Percentiles rank a stretch among this genome's conserved stretches.
Conservation (phyloP, 2,113 vertebrate genomes). For the Mellivora capensis region DNA sequence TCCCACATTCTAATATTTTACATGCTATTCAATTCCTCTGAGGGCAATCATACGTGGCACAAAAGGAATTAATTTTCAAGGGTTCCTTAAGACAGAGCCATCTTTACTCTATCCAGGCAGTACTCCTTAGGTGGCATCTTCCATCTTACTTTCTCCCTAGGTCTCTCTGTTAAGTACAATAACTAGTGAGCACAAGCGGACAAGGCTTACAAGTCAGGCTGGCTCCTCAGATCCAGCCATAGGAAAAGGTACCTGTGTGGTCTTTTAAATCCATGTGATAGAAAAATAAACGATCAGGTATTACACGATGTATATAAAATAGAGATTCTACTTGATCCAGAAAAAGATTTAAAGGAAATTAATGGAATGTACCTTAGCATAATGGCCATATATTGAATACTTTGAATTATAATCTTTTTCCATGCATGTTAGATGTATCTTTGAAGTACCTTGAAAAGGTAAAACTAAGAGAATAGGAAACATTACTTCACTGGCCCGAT, state of each 20-base stretch:
- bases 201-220: background rate
- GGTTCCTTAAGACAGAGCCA: background rate
- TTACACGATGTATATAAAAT: background rate
- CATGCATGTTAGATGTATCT: background rate
- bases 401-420: conserved; percentile 21
- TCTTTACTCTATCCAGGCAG: background rate
- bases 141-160: background rate
- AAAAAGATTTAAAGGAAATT: background rate
- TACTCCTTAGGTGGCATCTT: background rate
- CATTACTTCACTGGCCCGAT: background rate
- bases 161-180: background rate
- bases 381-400: background rate
- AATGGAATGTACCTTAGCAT: background rate
- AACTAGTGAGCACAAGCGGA: background rate
- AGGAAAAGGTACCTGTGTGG: background rate
- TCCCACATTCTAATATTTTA: background rate
- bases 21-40: background rate
- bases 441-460: background rate
- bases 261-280: background rate
- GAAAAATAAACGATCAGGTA: background rate
- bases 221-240: background rate
- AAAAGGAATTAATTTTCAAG: background rate
- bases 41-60: background rate
- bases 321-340: background rate
- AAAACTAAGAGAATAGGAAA: background rate